Evolutionary conservation across 2,113 vertebrate genomes (phyloP).

Genomic region (Bos javanicus): DNA sequence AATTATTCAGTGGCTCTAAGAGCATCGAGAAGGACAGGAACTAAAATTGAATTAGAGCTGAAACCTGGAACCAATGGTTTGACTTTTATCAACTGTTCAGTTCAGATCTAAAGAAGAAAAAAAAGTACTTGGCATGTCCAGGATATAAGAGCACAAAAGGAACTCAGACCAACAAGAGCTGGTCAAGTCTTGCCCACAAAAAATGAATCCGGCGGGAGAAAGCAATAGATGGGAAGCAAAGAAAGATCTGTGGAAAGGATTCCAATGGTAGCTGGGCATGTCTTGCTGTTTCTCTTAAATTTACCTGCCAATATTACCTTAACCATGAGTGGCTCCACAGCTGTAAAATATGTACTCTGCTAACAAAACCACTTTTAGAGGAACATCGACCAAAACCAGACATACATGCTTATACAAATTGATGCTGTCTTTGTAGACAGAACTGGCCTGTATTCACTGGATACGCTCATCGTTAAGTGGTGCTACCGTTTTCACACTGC

Average conservation of each 20-base stretch:
- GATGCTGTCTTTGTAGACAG: not conserved
- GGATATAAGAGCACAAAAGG: not conserved
- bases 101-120: not conserved
- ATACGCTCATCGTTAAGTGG: not conserved
- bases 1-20: not conserved
- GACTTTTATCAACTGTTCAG: not conserved
- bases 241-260: not conserved
- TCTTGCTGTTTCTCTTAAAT: not conserved
- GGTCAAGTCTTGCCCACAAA: not conserved
- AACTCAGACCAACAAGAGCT: not conserved
- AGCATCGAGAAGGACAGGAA: not conserved
- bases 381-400: not conserved
- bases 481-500: not conserved
- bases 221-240: not conserved
- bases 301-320: not conserved
- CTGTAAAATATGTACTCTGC: not conserved
- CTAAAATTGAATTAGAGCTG: not conserved
- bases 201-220: not conserved
- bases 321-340: not conserved
- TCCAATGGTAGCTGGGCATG: too few relatives aligned
- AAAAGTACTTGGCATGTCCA: not conserved
- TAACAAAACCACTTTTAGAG: constrained; percentile 10
- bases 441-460: not conserved
- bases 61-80: not conserved
- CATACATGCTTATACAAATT: not conserved